Conservation (phyloP, 2,888 invertebrate species). For the Hipparchia sbordonii region DNA sequence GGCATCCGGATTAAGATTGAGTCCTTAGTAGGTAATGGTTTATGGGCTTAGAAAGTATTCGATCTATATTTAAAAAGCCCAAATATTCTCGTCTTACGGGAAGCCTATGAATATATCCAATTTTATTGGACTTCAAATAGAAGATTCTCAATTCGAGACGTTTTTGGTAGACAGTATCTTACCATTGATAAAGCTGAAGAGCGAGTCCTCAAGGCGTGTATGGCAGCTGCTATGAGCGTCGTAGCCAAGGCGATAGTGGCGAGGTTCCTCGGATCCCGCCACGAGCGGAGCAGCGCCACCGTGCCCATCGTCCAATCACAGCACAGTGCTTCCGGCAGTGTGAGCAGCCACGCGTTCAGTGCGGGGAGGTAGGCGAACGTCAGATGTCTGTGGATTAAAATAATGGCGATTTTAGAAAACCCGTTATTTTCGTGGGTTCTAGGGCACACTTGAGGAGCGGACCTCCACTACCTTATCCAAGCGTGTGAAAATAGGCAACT, state of each 20-base stretch:
- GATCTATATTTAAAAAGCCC: no score
- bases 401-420: background rate
- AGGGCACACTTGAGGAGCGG: no score
- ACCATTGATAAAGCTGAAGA: slow-evolving; percentile 78
- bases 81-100: no score
- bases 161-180: no score
- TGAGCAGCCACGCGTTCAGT: slow-evolving; percentile 94
- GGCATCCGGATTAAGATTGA: no score
- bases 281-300: slow-evolving; percentile 91
- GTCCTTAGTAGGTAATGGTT: no score
- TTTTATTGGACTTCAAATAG: background rate
- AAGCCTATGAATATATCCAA: background rate
- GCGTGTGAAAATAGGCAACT: slow-evolving; percentile 96
- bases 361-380: slow-evolving; percentile 97
- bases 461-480: slow-evolving; percentile 68
- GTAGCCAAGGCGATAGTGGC: slow-evolving; percentile 88
- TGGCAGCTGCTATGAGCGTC: slow-evolving; percentile 82
- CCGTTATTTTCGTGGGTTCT: no score
- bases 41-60: no score
- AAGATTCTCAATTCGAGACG: no score
- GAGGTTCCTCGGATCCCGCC: slow-evolving; percentile 91
- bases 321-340: slow-evolving; percentile 94
- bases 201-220: slow-evolving; percentile 71
- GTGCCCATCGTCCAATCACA: slow-evolving; percentile 99
- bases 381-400: slow-evolving; percentile 85